Evolutionary conservation across 2,888 invertebrate species (phyloP).

Genomic region (Yponomeuta evonymella): DNA sequence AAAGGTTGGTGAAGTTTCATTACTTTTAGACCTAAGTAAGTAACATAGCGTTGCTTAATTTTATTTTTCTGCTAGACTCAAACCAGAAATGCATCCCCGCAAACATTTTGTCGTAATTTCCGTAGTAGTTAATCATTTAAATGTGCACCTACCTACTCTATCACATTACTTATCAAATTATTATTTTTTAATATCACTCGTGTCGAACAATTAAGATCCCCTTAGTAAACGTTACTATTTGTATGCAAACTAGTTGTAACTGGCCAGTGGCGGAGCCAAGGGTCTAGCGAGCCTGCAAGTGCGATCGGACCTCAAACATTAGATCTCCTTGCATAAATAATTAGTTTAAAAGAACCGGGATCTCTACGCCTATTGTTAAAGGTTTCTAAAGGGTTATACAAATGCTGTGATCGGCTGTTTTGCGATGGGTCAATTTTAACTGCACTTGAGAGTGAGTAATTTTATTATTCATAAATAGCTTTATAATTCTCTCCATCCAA

Average conservation of each 20-base stretch:
- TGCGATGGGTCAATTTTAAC: neutral
- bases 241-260: slow-evolving; percentile 36
- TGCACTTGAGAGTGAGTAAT: neutral
- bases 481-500: no score
- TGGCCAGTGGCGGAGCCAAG: slow-evolving; percentile 33
- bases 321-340: slow-evolving; percentile 66
- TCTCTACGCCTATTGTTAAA: slow-evolving; percentile 3
- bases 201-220: slow-evolving; percentile 40
- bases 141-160: neutral
- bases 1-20: slow-evolving; percentile 43
- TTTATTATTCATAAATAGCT: no score
- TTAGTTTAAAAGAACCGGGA: slow-evolving; percentile 31
- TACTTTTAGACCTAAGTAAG: neutral
- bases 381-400: neutral
- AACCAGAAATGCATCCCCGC: neutral
- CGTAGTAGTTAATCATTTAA: neutral
- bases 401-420: neutral
- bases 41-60: neutral
- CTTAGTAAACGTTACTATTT: slow-evolving; percentile 43
- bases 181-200: slow-evolving; percentile 3
- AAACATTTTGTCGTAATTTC: neutral
- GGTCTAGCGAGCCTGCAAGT: slow-evolving; percentile 50
- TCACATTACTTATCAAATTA: slow-evolving; percentile 1
- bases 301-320: slow-evolving; percentile 43
- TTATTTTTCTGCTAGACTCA: neutral